Percentiles rank a stretch among this genome's conserved stretches.
phyloP scores from a whole-genome alignment of 2,888 invertebrate species.

The Hirudinaria manillensis region DNA sequence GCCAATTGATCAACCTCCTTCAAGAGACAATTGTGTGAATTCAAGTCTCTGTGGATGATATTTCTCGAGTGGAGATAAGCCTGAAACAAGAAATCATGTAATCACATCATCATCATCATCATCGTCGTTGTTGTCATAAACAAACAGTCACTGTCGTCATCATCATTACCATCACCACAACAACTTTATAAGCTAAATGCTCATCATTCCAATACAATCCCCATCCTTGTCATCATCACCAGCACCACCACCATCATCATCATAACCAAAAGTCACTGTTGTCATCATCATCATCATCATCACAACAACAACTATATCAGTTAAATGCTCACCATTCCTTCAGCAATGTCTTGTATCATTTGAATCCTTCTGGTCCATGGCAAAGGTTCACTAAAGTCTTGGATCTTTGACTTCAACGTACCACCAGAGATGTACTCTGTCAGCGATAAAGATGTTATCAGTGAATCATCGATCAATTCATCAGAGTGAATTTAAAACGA shows the following conservation, averaged over 20 bases:
- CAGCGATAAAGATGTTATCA: neutral
- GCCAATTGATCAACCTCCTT: constrained; percentile 71
- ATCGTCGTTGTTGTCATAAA: neutral
- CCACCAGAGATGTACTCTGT: constrained; percentile 82
- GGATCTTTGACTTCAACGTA: constrained; percentile 76
- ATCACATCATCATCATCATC: constrained; percentile 35
- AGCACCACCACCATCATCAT: no score
- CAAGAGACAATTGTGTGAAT: constrained; percentile 89
- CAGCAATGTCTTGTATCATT: constrained; percentile 83
- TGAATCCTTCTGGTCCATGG: constrained; percentile 75
- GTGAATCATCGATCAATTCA: neutral
- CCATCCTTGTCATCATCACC: no score
- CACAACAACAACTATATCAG: no score
- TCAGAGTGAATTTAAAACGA: no score
- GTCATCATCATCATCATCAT: no score
- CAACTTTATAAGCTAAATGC: neutral
- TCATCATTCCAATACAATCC: neutral
- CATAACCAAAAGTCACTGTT: no score
- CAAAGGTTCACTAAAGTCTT: constrained; percentile 65
- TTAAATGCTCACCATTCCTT: constrained; percentile 70
- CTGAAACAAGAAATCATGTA: constrained; percentile 40
- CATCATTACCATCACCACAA: neutral
- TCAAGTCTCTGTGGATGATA: constrained; percentile 88
- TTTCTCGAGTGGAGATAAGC: constrained; percentile 83
- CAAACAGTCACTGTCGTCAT: neutral